These are phyloP conservation scores for Clistopyga incitator DNA, from an alignment of 2,888 invertebrate species.

Conservation along the genomic window DNA sequence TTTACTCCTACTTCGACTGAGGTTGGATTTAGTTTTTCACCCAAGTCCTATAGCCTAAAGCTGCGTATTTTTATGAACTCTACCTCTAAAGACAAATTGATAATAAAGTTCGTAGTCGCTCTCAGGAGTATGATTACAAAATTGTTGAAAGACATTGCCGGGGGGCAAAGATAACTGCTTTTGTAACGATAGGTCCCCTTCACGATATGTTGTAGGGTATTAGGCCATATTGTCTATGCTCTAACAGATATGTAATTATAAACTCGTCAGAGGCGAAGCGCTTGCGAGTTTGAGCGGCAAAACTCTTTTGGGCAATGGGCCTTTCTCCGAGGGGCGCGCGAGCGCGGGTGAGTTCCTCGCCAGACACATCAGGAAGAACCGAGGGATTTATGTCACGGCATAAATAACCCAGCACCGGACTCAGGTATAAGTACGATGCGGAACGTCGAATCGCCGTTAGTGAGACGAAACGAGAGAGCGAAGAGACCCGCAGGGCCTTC, in stretches of 20 bases:
- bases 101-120: background rate
- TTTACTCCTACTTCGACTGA: too few species aligned
- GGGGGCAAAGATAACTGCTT: constrained; percentile 9
- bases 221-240: constrained; percentile 4
- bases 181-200: constrained; percentile 9
- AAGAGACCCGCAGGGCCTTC: constrained; percentile 41
- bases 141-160: constrained; percentile 26
- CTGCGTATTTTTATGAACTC: background rate
- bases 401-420: constrained; percentile 69
- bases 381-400: constrained; percentile 75
- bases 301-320: constrained; percentile 54
- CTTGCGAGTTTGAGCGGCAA: constrained; percentile 46
- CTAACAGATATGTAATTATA: constrained; percentile 36
- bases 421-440: constrained; percentile 21
- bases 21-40: too few species aligned
- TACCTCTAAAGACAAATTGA: background rate
- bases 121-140: constrained; percentile 8
- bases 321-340: constrained; percentile 41
- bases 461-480: constrained; percentile 38
- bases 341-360: constrained; percentile 39
- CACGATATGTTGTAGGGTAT: constrained; percentile 1
- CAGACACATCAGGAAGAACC: constrained; percentile 65
- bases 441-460: constrained; percentile 60
- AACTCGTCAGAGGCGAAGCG: constrained; percentile 38
- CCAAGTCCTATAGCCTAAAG: background rate